Evolutionary conservation across 2,797 vertebrate genomes (phyloP).

Genomic region (Toxotes lorentzi): DNA sequence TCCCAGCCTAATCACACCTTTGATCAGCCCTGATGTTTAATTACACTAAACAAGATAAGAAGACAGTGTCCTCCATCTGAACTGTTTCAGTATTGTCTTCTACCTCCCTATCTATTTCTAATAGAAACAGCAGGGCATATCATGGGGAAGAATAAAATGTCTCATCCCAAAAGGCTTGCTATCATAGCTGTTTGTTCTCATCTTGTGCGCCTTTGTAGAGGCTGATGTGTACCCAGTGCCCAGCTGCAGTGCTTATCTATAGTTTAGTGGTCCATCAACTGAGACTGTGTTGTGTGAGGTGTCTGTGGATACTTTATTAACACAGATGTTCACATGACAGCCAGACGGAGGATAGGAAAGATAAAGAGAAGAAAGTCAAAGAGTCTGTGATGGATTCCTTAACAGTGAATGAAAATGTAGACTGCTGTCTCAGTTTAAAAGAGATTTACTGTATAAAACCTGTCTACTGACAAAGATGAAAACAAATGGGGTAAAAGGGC

Average conservation of each 20-base stretch:
- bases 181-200: slow-evolving; percentile 42
- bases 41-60: slow-evolving; percentile 61
- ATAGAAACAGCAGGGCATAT: slow-evolving; percentile 46
- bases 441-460: slow-evolving; percentile 17
- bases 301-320: slow-evolving; percentile 44
- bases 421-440: background rate
- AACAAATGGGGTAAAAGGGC: slow-evolving; percentile 34
- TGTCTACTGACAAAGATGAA: slow-evolving; percentile 39
- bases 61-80: slow-evolving; percentile 38
- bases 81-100: slow-evolving; percentile 40
- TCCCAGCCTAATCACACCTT: slow-evolving; percentile 33
- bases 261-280: slow-evolving; percentile 30
- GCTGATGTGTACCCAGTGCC: slow-evolving; percentile 18
- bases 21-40: slow-evolving; percentile 64
- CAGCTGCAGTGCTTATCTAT: slow-evolving; percentile 35
- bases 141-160: slow-evolving; percentile 23
- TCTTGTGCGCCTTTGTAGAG: slow-evolving; percentile 30
- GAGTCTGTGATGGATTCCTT: background rate
- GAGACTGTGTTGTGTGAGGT: background rate
- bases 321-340: slow-evolving; percentile 32
- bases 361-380: slow-evolving; percentile 21
- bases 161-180: slow-evolving; percentile 46
- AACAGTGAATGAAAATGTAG: slow-evolving; percentile 5
- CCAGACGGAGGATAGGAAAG: slow-evolving; percentile 14
- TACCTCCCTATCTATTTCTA: slow-evolving; percentile 25